phyloP scores from a whole-genome alignment of 1,140 invertebrate species.

The Drosophila tsacasi region DNA sequence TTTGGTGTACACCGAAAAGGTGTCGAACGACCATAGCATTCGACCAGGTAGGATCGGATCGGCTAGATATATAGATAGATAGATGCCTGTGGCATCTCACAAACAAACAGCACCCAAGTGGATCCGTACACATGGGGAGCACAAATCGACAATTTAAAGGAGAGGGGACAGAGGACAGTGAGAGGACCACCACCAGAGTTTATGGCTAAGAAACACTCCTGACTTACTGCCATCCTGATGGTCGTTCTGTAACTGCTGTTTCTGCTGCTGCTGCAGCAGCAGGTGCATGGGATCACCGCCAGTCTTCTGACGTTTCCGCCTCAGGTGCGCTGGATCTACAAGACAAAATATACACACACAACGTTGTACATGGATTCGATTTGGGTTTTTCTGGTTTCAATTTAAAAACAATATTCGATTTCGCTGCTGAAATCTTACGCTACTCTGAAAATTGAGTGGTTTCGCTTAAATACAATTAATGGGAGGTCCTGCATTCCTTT shows the following conservation, averaged over 20 bases:
- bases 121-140: conserved; percentile 19
- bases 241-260: conserved; percentile 82
- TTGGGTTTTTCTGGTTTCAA: conserved; percentile 14
- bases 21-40: conserved; percentile 39
- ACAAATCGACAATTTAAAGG: conserved; percentile 5
- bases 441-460: conserved; percentile 49
- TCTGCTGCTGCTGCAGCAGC: conserved; percentile 86
- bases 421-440: conserved; percentile 18
- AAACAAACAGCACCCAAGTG: conserved; percentile 38
- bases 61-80: too few relatives aligned
- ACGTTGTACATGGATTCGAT: conserved; percentile 47
- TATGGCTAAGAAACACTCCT: conserved; percentile 1
- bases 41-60: conserved; percentile 62
- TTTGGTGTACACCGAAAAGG: conserved; percentile 63
- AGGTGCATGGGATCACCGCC: conserved; percentile 86
- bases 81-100: conserved; percentile 33
- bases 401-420: conserved; percentile 32
- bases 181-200: conserved; percentile 32
- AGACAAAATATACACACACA: conserved; percentile 69
- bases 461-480: conserved; percentile 48
- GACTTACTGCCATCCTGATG: conserved; percentile 88
- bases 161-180: conserved; percentile 6
- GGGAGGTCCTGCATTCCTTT: not conserved
- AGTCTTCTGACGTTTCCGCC: conserved; percentile 88
- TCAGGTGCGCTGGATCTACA: conserved; percentile 86